Evolutionary conservation across 2,113 vertebrate genomes (phyloP), one percentile per base, ranked within the genome.

Genomic region (Serranochromis macrocephalus): DNA sequence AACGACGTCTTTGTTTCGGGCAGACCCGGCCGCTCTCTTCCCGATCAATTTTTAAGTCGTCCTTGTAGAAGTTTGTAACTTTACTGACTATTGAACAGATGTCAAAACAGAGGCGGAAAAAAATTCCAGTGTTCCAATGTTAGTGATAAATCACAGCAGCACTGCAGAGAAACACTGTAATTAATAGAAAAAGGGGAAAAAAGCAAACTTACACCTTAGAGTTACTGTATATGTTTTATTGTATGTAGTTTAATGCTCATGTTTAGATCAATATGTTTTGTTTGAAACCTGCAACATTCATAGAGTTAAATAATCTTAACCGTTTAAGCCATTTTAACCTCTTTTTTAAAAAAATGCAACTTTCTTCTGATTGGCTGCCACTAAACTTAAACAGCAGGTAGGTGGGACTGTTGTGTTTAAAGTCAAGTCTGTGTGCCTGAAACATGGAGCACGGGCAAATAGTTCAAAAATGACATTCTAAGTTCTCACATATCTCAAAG

Each of bases 1-100:
- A 5, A 38, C 16, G 47, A 26, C 38, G 7, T 9, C 21, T 87
- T 85, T 58, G 79, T 29, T 55, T 63, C 14, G 33, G 68, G 3
- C 36, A 21, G 19, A 78, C 49, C 17, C 2, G 21, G 51, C 9
- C 6, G 9, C 51, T 63, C 6, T 81, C 57, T 58, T 26, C 54
- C 31, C 5, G 36, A 83, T 91, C 86, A 83, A 87, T 89, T 71
- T 66, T 26, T 2, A 73, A 87, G 78, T 68, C 49, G 7, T 58
- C 66, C 40, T 21, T 42, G n/a, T 13, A 47, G 75, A 88, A 85
- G 84, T 85, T 85, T 90, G 80, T 10, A 85, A 86, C 82, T 92
- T 87, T 26, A 47, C 83, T 6, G 53, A 55, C 78, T 89, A 93
- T 88, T 57, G 87, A 90, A 86, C 21, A 90, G 89, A 89, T 55